Conservation (phyloP, 2,888 invertebrate genomes). For the Chymomyza fuscimana region DNA sequence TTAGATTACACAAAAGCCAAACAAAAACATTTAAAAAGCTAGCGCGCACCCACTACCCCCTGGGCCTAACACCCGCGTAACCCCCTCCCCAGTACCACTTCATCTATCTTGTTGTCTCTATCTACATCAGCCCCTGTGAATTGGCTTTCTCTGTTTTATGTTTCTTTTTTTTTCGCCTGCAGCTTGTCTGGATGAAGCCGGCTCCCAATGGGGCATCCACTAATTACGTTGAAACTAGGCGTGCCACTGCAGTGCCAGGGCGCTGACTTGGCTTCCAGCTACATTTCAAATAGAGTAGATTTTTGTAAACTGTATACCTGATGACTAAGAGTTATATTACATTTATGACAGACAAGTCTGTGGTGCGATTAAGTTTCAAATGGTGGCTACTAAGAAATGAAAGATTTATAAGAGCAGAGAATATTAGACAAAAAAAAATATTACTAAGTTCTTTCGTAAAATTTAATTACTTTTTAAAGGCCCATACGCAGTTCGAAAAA, state of each 20-base stretch:
- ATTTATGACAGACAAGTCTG: background rate
- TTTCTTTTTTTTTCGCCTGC: background rate
- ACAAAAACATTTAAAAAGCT: constrained; percentile 44
- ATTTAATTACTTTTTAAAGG: too few species aligned
- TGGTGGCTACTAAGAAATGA: too few species aligned
- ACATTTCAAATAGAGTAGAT: background rate
- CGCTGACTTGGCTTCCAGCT: background rate
- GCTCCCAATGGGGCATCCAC: constrained; percentile 25
- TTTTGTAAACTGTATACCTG: background rate
- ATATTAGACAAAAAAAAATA: too few species aligned
- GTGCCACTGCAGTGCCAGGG: constrained; percentile 1
- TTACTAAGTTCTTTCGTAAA: too few species aligned
- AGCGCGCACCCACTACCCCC: background rate
- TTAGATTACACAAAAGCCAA: constrained; percentile 65
- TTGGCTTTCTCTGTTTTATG: background rate
- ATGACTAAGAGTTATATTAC: background rate
- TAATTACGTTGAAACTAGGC: constrained; percentile 45
- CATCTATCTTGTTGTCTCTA: background rate
- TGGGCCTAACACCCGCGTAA: background rate
- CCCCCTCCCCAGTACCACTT: background rate
- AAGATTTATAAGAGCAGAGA: too few species aligned
- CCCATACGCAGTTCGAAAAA: too few species aligned
- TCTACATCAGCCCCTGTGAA: background rate
- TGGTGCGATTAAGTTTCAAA: too few species aligned
- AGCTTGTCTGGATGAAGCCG: background rate